Percentiles rank a stretch among this genome's conserved stretches.
Evolutionary conservation across 1,140 invertebrate genomes (phyloP).

Genomic region (Centruroides sculpturatus): DNA sequence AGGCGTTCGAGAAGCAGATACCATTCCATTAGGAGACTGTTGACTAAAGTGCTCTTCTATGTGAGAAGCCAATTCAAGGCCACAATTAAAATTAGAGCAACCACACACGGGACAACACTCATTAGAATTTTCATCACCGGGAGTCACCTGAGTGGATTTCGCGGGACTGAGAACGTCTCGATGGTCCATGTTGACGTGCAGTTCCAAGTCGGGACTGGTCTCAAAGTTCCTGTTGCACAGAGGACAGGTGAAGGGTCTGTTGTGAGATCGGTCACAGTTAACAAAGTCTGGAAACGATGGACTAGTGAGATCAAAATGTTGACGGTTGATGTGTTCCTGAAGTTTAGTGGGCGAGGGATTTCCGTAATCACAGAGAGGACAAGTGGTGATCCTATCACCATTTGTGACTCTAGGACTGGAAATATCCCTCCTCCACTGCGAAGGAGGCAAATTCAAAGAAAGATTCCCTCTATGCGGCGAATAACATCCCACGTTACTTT

Average conservation of each 20-base stretch:
- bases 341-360: conserved; percentile 54
- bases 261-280: conserved; percentile 15
- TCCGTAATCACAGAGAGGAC: conserved; percentile 63
- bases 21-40: conserved; percentile 21
- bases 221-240: conserved; percentile 54
- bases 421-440: conserved; percentile 17
- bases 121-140: conserved; percentile 22
- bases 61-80: conserved; percentile 42
- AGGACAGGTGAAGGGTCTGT: conserved; percentile 44
- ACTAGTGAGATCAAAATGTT: conserved; percentile 69
- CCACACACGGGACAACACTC: conserved; percentile 39
- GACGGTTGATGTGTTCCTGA: conserved; percentile 66
- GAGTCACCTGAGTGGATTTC: conserved; percentile 13
- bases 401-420: conserved; percentile 3
- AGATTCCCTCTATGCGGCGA: conserved; percentile 45
- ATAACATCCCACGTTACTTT: conserved; percentile 17
- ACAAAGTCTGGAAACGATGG: conserved; percentile 42
- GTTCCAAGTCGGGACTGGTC: conserved; percentile 56
- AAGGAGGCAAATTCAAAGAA: conserved; percentile 40
- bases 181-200: conserved; percentile 74
- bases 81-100: conserved; percentile 34
- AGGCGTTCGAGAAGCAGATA: conserved; percentile 9
- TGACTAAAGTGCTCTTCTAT: conserved; percentile 52
- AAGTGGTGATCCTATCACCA: conserved; percentile 30
- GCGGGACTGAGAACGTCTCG: conserved; percentile 49